phyloP scores from a whole-genome alignment of 2,797 vertebrate genomes.

The Sylvilagus floridanus region DNA sequence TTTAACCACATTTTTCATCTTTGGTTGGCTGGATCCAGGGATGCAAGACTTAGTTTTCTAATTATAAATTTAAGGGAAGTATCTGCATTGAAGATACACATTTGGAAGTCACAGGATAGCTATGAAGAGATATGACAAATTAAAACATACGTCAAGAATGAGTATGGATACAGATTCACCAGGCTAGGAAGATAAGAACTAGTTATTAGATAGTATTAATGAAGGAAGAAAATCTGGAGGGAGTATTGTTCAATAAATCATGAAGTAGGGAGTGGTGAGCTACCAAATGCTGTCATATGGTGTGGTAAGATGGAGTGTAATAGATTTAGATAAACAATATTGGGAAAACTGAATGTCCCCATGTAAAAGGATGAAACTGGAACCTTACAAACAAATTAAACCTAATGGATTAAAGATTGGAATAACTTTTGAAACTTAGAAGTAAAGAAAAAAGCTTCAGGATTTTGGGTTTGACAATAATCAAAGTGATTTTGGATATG shows the following conservation, averaged over 20 bases:
- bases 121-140: neutral
- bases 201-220: neutral
- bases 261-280: neutral
- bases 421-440: neutral
- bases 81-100: neutral
- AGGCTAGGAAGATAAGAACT: neutral
- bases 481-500: neutral
- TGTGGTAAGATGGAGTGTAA: neutral
- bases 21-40: neutral
- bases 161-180: neutral
- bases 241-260: neutral
- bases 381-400: neutral
- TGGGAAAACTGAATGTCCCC: neutral
- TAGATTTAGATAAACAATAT: neutral
- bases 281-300: neutral
- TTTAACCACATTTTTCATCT: neutral
- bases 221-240: neutral
- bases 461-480: neutral
- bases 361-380: neutral
- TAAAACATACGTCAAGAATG: neutral
- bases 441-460: neutral
- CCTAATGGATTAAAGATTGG: no score
- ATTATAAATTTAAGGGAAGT: neutral
- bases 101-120: neutral
- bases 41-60: neutral